phyloP scores from a whole-genome alignment of 30 jellyfish, hydroid and myxozoan genomes.

The Turritopsis rubra region DNA sequence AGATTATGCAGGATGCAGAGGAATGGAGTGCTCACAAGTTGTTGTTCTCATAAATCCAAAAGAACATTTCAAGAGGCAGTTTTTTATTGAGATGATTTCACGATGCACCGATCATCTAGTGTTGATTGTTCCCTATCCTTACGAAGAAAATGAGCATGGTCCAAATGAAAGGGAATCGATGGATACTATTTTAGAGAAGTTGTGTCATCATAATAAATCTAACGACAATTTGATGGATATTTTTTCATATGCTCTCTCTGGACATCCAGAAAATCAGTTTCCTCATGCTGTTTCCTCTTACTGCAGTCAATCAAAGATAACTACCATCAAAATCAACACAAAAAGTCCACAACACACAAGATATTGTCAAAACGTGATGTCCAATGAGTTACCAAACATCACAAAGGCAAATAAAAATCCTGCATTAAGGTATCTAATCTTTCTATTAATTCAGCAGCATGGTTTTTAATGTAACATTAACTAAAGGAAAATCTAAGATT shows the following conservation, averaged over 20 bases:
- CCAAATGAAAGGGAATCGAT: neutral
- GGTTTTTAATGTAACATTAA: neutral
- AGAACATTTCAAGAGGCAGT: neutral
- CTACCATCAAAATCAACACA: neutral
- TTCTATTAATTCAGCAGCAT: neutral
- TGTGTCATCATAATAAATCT: neutral
- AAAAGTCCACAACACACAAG: neutral
- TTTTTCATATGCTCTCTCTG: neutral
- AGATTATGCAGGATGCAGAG: neutral
- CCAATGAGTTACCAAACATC: neutral
- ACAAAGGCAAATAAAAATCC: neutral
- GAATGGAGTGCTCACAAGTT: conserved; percentile 8
- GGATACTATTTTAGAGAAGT: neutral
- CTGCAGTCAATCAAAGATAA: neutral
- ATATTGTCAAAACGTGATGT: neutral
- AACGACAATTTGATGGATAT: neutral
- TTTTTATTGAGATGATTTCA: neutral
- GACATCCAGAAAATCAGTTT: neutral
- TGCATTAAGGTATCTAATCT: neutral
- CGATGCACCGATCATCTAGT: neutral
- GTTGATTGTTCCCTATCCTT: neutral
- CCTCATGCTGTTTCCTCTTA: neutral
- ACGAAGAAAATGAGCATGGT: neutral
- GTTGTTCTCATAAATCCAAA: neutral
- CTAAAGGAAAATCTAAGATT: neutral